Conservation (phyloP, 2,797 vertebrate species). For the Astyanax mexicanus region DNA sequence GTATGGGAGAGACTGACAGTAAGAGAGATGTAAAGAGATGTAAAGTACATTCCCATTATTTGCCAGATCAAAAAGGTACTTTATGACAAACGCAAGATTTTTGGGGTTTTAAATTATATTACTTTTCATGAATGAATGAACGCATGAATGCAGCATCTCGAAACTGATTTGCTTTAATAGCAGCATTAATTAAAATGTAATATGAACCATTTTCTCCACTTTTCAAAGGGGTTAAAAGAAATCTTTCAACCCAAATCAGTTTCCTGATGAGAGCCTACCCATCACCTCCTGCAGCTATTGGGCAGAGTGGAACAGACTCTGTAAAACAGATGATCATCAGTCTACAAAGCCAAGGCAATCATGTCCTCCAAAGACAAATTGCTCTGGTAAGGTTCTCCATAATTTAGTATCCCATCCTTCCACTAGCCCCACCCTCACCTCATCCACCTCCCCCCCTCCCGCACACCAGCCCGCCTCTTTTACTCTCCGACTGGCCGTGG, state of each 20-base stretch:
- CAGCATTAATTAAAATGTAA: background rate
- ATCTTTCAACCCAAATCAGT: constrained; percentile 3
- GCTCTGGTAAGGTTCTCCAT: constrained; percentile 78
- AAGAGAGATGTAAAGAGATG: too few species aligned
- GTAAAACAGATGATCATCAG: constrained; percentile 77
- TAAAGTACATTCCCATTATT: too few species aligned
- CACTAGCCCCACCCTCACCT: constrained; percentile 61
- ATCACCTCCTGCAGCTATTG: constrained; percentile 56
- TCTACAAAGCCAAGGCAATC: constrained; percentile 72
- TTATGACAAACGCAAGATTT: too few species aligned
- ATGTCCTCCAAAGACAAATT: constrained; percentile 76
- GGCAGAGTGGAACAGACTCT: constrained; percentile 58
- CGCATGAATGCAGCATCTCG: too few species aligned
- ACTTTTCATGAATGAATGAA: too few species aligned
- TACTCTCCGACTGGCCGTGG: constrained; percentile 48
- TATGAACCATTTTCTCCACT: background rate
- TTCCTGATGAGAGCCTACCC: constrained; percentile 8
- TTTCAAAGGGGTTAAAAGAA: background rate
- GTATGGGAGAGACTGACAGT: too few species aligned
- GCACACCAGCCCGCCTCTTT: constrained; percentile 39
- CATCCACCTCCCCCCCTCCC: too few species aligned
- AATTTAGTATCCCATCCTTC: constrained; percentile 79
- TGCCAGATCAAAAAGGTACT: too few species aligned
- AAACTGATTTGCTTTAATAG: too few species aligned
- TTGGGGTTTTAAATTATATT: too few species aligned